A percentile compares a stretch with the other conserved stretches of the same genome.
Evolutionary conservation across 2,113 vertebrate species (phyloP).

Genomic region (Dicentrarchus labrax): DNA sequence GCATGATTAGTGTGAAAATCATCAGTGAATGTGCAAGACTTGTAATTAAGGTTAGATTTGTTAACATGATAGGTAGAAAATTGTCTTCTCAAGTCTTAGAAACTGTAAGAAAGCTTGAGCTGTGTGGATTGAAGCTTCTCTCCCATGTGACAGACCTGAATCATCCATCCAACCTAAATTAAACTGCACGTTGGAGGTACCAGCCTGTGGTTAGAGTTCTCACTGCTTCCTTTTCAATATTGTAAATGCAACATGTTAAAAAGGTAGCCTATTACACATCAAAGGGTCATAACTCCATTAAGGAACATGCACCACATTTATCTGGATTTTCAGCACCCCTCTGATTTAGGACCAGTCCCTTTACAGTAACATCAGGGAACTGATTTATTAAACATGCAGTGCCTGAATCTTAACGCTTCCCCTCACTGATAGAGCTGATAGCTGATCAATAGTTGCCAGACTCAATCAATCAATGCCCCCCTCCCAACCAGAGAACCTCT

Average conservation of each 20-base stretch:
- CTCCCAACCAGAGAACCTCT: conserved; percentile 54
- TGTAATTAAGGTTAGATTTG: conserved; percentile 14
- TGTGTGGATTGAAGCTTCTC: neutral
- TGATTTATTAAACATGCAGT: conserved; percentile 75
- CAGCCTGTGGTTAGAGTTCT: neutral
- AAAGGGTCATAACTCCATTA: neutral
- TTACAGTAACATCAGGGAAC: conserved; percentile 53
- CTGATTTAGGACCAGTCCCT: conserved; percentile 62
- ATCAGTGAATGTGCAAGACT: neutral
- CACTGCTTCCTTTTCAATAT: neutral
- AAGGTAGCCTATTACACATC: neutral
- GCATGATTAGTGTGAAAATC: conserved; percentile 9
- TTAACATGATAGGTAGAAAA: neutral
- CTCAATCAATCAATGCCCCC: conserved; percentile 81
- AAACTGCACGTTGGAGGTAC: neutral
- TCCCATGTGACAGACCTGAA: neutral
- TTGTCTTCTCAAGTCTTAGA: neutral
- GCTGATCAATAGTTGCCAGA: conserved; percentile 83
- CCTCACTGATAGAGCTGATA: conserved; percentile 79
- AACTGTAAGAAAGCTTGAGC: neutral
- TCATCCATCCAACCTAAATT: neutral
- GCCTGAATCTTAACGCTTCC: conserved; percentile 74
- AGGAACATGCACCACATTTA: neutral
- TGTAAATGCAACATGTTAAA: conserved; percentile 6
- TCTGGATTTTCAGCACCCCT: conserved; percentile 13